Conservation (phyloP, 2,888 invertebrate genomes). For the Tillus elongatus region DNA sequence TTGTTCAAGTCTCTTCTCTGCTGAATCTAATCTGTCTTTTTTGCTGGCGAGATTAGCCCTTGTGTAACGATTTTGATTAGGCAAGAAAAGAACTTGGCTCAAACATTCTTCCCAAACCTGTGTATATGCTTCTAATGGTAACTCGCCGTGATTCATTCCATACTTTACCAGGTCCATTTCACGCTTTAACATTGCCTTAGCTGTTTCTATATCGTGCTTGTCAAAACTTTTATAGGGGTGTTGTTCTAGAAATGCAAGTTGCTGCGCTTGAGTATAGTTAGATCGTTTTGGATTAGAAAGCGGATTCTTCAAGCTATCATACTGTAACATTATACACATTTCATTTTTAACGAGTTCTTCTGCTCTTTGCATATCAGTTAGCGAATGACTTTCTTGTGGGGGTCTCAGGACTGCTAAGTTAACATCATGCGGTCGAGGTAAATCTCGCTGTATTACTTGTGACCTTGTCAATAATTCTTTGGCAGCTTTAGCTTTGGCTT, state of each 20-base stretch:
- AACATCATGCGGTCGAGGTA: constrained; percentile 79
- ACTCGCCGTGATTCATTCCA: constrained; percentile 93
- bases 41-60: constrained; percentile 91
- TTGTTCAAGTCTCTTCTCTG: constrained; percentile 84
- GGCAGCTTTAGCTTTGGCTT: constrained; percentile 60
- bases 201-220: constrained; percentile 56
- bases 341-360: constrained; percentile 94
- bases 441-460: constrained; percentile 72
- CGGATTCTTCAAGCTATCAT: constrained; percentile 78
- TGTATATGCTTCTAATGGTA: constrained; percentile 82
- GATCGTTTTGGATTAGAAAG: constrained; percentile 45
- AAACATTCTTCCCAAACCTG: constrained; percentile 96
- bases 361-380: constrained; percentile 85
- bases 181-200: constrained; percentile 56
- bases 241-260: constrained; percentile 74
- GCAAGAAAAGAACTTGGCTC: constrained; percentile 83
- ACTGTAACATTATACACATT: constrained; percentile 92
- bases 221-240: constrained; percentile 73
- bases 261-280: constrained; percentile 54
- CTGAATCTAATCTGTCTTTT: constrained; percentile 90
- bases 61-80: constrained; percentile 66
- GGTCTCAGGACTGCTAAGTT: constrained; percentile 76
- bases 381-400: constrained; percentile 61
- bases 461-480: constrained; percentile 69
- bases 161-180: constrained; percentile 87